Evolutionary conservation across 2,113 vertebrate genomes (phyloP).

Genomic region (Hymenochirus boettgeri): DNA sequence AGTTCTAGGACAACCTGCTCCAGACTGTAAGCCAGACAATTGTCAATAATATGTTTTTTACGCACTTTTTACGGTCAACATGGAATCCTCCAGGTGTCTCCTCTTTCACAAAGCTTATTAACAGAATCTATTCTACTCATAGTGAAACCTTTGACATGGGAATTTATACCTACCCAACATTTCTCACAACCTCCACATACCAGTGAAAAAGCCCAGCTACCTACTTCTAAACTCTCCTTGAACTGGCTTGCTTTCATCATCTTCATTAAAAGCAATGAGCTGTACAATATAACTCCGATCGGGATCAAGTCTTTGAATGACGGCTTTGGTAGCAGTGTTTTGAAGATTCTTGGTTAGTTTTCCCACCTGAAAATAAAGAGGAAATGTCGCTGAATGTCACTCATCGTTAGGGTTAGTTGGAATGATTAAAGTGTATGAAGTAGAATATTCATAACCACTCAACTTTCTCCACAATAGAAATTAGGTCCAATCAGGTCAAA

Average conservation of each 20-base stretch:
- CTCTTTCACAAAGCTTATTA: no score
- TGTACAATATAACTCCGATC: slow-evolving; percentile 69
- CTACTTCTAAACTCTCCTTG: slow-evolving; percentile 73
- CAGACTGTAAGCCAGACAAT: no score
- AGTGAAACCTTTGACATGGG: no score
- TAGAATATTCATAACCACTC: background rate
- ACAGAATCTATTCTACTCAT: no score
- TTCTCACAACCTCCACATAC: background rate
- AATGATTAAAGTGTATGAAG: slow-evolving; percentile 10
- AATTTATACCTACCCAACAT: no score
- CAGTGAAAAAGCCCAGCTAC: slow-evolving; percentile 41
- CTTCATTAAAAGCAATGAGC: slow-evolving; percentile 66
- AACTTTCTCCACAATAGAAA: background rate
- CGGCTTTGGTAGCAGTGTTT: slow-evolving; percentile 68
- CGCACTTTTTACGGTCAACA: no score
- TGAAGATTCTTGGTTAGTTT: slow-evolving; percentile 72
- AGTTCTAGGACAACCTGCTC: no score
- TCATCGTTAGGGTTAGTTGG: slow-evolving; percentile 15
- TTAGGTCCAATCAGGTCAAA: background rate
- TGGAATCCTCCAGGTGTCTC: no score
- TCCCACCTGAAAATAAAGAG: slow-evolving; percentile 60
- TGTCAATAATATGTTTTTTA: no score
- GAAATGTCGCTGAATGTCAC: slow-evolving; percentile 12
- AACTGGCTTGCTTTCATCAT: slow-evolving; percentile 69
- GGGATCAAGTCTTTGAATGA: slow-evolving; percentile 71